A percentile compares a stretch with the other conserved stretches of the same genome.
Evolutionary conservation across 2,888 invertebrate species (phyloP).

Genomic region (Deroplatys truncata): DNA sequence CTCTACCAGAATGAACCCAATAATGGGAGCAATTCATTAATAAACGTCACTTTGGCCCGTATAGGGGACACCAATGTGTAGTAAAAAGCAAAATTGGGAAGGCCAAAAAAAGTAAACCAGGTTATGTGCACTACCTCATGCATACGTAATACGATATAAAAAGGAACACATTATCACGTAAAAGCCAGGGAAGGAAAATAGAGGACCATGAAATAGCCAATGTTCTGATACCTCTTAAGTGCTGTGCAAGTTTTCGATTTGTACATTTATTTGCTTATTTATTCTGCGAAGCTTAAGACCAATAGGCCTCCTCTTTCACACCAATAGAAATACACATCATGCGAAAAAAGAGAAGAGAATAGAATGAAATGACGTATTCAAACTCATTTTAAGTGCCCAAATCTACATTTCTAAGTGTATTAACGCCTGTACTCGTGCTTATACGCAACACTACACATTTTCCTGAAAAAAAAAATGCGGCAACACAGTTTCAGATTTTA

Average conservation of each 20-base stretch:
- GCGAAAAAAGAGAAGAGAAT: no score
- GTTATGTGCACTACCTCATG: constrained; percentile 9
- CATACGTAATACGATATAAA: constrained; percentile 15
- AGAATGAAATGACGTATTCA: no score
- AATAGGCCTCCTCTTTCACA: no score
- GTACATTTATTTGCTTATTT: no score
- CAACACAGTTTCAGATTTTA: no score
- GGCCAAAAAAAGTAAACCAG: constrained; percentile 2
- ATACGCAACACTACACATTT: no score
- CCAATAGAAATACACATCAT: no score
- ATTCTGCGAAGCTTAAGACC: no score
- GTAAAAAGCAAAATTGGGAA: not conserved
- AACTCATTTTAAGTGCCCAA: no score
- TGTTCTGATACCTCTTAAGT: not conserved
- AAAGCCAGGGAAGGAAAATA: not conserved
- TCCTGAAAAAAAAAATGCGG: no score
- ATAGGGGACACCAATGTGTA: not conserved
- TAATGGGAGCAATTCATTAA: constrained; percentile 25
- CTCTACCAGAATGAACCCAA: constrained; percentile 17
- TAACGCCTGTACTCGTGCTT: no score
- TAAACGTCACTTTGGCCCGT: constrained; percentile 16
- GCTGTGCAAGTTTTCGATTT: not conserved
- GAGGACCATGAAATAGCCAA: not conserved
- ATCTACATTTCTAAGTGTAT: no score
- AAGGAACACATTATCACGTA: not conserved